Percentiles rank a stretch among this genome's conserved stretches.
Evolutionary conservation across 1,140 invertebrate genomes (phyloP).

Genomic region (Listronotus bonariensis): DNA sequence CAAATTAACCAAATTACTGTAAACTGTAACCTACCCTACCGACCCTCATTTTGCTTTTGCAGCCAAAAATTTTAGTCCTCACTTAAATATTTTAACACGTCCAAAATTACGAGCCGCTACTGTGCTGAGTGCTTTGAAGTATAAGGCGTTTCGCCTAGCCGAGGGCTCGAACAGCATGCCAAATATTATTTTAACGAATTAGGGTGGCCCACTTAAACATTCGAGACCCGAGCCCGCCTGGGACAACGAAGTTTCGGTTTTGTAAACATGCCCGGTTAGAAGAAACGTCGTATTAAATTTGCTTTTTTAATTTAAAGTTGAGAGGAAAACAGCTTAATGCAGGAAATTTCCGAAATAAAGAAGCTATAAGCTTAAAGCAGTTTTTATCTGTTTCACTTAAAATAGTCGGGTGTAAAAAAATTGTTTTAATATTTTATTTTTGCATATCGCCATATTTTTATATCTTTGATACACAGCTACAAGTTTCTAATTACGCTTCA

Average conservation of each 20-base stretch:
- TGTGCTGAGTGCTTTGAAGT: constrained; percentile 15
- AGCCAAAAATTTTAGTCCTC: background rate
- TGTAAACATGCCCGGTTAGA: constrained; percentile 20
- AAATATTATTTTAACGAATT: constrained; percentile 41
- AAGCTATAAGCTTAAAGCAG: no score
- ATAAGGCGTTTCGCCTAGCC: constrained; percentile 20
- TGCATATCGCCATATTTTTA: no score
- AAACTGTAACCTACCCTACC: no score
- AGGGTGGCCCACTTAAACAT: constrained; percentile 34
- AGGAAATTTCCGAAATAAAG: background rate
- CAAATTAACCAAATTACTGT: no score
- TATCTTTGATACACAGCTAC: no score
- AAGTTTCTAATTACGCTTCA: no score
- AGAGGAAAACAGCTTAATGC: constrained; percentile 10
- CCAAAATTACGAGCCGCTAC: constrained; percentile 15
- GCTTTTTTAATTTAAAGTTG: constrained; percentile 20
- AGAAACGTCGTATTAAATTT: constrained; percentile 16
- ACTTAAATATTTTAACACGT: constrained; percentile 3
- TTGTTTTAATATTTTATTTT: no score
- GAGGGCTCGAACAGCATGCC: constrained; percentile 32
- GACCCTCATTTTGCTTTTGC: no score
- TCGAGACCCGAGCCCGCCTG: constrained; percentile 9
- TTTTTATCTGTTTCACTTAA: no score
- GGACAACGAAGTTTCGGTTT: constrained; percentile 28
- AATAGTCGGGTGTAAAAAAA: no score